Evolutionary conservation across 35 echinoderm and acorn worm genomes (phyloP).

Genomic region (Antedon bifida): DNA sequence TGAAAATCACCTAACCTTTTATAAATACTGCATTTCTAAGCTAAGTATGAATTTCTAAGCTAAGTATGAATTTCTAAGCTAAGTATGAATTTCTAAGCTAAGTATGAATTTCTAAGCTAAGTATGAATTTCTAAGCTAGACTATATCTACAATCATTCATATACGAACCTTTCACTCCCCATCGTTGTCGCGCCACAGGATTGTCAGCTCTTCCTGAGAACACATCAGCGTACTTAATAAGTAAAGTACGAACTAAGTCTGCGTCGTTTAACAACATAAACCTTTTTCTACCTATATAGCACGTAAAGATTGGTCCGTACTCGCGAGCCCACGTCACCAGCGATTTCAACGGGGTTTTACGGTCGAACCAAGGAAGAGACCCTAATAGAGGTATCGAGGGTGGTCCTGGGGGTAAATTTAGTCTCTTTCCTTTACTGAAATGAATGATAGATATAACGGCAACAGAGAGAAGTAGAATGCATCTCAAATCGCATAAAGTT

Average conservation of each 20-base stretch:
- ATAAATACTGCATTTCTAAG: too few relatives aligned
- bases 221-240: conserved; percentile 1
- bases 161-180: background rate
- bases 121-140: too few relatives aligned
- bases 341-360: background rate
- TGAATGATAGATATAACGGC: too few relatives aligned
- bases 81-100: too few relatives aligned
- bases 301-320: conserved; percentile 3
- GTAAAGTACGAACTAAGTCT: background rate
- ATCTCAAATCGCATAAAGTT: too few relatives aligned
- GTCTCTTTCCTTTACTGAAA: too few relatives aligned
- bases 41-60: too few relatives aligned
- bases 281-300: background rate
- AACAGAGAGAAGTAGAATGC: too few relatives aligned
- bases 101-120: too few relatives aligned
- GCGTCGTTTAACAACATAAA: background rate
- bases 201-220: background rate
- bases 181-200: background rate
- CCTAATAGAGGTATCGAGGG: background rate
- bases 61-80: too few relatives aligned
- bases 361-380: background rate
- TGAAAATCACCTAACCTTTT: too few relatives aligned
- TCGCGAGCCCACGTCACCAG: background rate
- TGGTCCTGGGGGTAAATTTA: background rate
- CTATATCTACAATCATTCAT: too few relatives aligned